Percentiles rank a stretch among this genome's conserved stretches.
phyloP scores from a whole-genome alignment of 2,888 invertebrate species.

The Apotomis capreana region DNA sequence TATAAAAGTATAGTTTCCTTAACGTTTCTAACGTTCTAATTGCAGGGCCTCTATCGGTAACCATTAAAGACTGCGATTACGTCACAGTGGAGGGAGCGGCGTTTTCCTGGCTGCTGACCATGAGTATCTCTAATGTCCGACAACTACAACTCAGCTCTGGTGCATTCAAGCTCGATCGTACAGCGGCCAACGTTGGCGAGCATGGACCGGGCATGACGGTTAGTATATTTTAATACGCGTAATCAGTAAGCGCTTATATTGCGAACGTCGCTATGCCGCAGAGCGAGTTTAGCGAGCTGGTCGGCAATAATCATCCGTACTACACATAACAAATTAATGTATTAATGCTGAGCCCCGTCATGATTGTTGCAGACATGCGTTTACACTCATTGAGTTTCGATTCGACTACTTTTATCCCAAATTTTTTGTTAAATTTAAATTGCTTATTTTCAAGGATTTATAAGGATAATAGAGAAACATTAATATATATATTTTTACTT shows the following conservation, averaged over 20 bases:
- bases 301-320: neutral
- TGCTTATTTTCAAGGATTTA: too few species aligned
- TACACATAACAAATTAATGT: neutral
- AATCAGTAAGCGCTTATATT: constrained; percentile 7
- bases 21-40: constrained; percentile 44
- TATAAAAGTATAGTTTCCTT: neutral
- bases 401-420: too few species aligned
- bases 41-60: constrained; percentile 85
- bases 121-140: constrained; percentile 83
- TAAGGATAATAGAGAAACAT: too few species aligned
- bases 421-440: too few species aligned
- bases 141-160: constrained; percentile 82
- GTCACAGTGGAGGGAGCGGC: constrained; percentile 85
- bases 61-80: constrained; percentile 82
- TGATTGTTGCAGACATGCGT: too few species aligned
- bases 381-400: too few species aligned
- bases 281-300: constrained; percentile 24
- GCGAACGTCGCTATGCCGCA: constrained; percentile 15
- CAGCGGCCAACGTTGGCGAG: constrained; percentile 83
- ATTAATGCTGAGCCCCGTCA: too few species aligned
- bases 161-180: constrained; percentile 85
- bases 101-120: constrained; percentile 86
- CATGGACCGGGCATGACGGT: constrained; percentile 85
- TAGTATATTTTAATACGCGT: constrained; percentile 52
- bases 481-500: too few species aligned